Percentiles rank a stretch among this genome's conserved stretches.
phyloP scores from a whole-genome alignment of 1,140 invertebrate species.

The Halyomorpha halys region DNA sequence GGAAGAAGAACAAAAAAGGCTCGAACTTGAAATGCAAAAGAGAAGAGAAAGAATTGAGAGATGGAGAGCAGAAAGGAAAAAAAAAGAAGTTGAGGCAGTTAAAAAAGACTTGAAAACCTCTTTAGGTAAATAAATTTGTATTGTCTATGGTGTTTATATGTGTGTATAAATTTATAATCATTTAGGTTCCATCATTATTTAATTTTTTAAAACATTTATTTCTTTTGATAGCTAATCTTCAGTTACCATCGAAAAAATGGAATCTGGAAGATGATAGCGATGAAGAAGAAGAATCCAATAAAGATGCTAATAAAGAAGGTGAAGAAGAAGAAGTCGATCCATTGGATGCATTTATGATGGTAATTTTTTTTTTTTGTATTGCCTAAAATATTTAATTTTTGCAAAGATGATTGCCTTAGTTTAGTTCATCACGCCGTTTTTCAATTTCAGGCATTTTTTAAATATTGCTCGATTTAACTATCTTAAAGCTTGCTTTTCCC shows the following conservation, averaged over 20 bases:
- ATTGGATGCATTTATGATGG: constrained; percentile 93
- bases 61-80: constrained; percentile 80
- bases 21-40: constrained; percentile 95
- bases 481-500: too few species aligned
- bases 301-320: constrained; percentile 40
- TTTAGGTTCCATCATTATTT: too few species aligned
- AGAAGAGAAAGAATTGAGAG: constrained; percentile 84
- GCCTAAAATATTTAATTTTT: too few species aligned
- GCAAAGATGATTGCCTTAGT: too few species aligned
- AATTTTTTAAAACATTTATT: neutral
- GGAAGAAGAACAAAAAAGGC: constrained; percentile 75
- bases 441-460: too few species aligned
- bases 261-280: constrained; percentile 84
- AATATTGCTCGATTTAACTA: too few species aligned
- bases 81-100: constrained; percentile 67
- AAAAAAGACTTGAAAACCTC: constrained; percentile 56
- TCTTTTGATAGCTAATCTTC: constrained; percentile 40
- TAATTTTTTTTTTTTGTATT: constrained; percentile 40
- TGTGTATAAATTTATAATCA: too few species aligned
- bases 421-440: too few species aligned
- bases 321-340: constrained; percentile 79
- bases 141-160: neutral
- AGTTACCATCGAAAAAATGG: constrained; percentile 70
- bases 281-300: constrained; percentile 51
- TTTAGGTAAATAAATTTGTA: constrained; percentile 21